Conservation (phyloP, 1,140 invertebrate genomes). For the Stenopsyche tienmushanensis region DNA sequence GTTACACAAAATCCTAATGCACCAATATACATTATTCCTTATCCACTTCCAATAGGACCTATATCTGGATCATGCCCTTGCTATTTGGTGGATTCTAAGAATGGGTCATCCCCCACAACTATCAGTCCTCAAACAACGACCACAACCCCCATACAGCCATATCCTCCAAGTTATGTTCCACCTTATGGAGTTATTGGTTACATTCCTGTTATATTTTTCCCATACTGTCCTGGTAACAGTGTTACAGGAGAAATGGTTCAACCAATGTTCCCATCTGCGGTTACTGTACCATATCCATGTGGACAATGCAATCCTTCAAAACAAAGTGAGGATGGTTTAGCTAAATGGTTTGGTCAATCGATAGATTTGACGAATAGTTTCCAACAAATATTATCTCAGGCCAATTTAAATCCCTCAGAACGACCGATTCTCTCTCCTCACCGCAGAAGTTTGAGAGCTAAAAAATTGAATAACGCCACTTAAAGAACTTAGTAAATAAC, state of each 20-base stretch:
- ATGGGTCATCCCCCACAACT: slow-evolving; percentile 43
- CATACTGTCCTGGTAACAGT: slow-evolving; percentile 52
- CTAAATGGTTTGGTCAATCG: slow-evolving; percentile 10
- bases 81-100: slow-evolving; percentile 52
- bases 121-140: slow-evolving; percentile 42
- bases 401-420: slow-evolving; percentile 25
- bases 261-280: slow-evolving; percentile 51
- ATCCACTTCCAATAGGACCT: slow-evolving; percentile 57
- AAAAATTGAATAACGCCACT: slow-evolving; percentile 20
- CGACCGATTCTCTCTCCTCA: slow-evolving; percentile 31
- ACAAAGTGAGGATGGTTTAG: slow-evolving; percentile 4
- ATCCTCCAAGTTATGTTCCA: slow-evolving; percentile 49
- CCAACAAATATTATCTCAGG: slow-evolving; percentile 36
- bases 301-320: slow-evolving; percentile 32
- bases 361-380: slow-evolving; percentile 25
- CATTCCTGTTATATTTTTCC: slow-evolving; percentile 62
- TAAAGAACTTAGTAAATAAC: slow-evolving; percentile 12
- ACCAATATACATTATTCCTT: slow-evolving; percentile 57
- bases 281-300: slow-evolving; percentile 43
- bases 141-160: slow-evolving; percentile 42
- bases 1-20: slow-evolving; percentile 39
- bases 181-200: slow-evolving; percentile 57
- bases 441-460: slow-evolving; percentile 32
- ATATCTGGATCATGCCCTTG: slow-evolving; percentile 57
- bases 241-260: slow-evolving; percentile 45